These are phyloP conservation scores for Dermolepida albohirtum DNA, from an alignment of 2,888 invertebrate species.

Conservation along the genomic window DNA sequence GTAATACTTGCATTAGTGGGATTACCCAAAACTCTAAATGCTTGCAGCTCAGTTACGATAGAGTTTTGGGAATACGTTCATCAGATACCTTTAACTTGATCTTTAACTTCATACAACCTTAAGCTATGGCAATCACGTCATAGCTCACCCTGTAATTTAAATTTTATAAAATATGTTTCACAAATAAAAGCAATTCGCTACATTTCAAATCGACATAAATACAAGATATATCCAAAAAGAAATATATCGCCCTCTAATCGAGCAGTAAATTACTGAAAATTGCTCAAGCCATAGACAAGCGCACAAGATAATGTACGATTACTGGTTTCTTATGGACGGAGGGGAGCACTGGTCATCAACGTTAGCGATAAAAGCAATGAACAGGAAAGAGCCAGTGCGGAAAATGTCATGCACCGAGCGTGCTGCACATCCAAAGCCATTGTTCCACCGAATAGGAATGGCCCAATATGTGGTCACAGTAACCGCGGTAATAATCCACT, in stretches of 20 bases:
- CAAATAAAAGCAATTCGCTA: too few relatives aligned
- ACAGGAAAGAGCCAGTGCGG: conserved; percentile 25
- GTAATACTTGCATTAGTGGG: too few relatives aligned
- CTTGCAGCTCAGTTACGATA: too few relatives aligned
- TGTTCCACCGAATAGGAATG: conserved; percentile 23
- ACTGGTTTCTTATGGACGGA: conserved; percentile 5
- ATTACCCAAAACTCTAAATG: too few relatives aligned
- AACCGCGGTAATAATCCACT: conserved; percentile 28
- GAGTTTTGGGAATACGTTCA: too few relatives aligned
- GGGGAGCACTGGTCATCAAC: conserved; percentile 34
- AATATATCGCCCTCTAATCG: conserved; percentile 4
- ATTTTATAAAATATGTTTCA: too few relatives aligned
- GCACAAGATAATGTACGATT: conserved; percentile 26
- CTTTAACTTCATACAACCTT: too few relatives aligned
- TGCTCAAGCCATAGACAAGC: conserved; percentile 8
- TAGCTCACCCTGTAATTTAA: too few relatives aligned
- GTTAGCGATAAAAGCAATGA: conserved; percentile 25
- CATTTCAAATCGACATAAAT: too few relatives aligned
- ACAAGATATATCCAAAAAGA: background rate
- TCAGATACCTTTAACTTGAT: too few relatives aligned
- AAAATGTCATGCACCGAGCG: conserved; percentile 21
- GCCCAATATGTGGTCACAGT: conserved; percentile 30
- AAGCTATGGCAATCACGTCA: too few relatives aligned
- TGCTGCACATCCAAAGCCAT: conserved; percentile 26
- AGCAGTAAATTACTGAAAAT: conserved; percentile 21